A percentile compares a stretch with the other conserved stretches of the same genome.
These are phyloP conservation scores for Triplophysa yarkandensis DNA, from an alignment of 2,797 vertebrate species.

Conservation along the genomic window DNA sequence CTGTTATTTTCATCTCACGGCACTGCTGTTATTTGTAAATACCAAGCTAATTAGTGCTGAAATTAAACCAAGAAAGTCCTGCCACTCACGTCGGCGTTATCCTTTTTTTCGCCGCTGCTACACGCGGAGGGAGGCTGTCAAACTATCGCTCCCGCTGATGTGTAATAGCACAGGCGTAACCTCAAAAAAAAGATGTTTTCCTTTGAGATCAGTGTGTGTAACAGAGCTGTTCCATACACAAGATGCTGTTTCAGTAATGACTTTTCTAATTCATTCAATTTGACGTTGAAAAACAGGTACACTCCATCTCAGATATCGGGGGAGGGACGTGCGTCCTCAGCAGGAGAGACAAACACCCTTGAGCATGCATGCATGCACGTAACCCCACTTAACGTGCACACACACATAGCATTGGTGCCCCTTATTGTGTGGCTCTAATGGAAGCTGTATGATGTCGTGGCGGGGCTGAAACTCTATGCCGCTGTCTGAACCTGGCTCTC, in stretches of 20 bases:
- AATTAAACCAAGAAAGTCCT: conserved; percentile 11
- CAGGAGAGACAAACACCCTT: conserved; percentile 22
- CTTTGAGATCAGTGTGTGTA: conserved; percentile 14
- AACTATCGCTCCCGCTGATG: background rate
- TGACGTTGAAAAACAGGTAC: conserved; percentile 13
- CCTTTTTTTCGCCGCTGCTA: background rate
- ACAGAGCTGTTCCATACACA: conserved; percentile 12
- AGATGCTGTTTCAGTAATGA: background rate
- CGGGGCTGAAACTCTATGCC: conserved; percentile 45
- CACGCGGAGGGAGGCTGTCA: background rate
- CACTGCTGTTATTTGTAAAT: conserved; percentile 25
- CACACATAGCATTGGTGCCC: background rate
- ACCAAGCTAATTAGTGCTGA: conserved; percentile 22
- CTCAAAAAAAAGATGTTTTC: conserved; percentile 23
- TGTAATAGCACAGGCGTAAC: conserved; percentile 31
- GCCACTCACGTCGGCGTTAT: background rate
- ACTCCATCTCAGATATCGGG: conserved; percentile 10
- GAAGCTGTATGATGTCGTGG: background rate
- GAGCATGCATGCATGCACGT: conserved; percentile 43
- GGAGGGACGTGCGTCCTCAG: conserved; percentile 13
- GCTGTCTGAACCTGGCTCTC: conserved; percentile 18
- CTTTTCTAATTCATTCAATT: conserved; percentile 29
- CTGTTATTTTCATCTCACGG: background rate
- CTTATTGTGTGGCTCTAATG: conserved; percentile 30
- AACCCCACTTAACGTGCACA: conserved; percentile 25